These are phyloP conservation scores for Conomelus anceps DNA, from an alignment of 2,888 invertebrate species.

Conservation along the genomic window DNA sequence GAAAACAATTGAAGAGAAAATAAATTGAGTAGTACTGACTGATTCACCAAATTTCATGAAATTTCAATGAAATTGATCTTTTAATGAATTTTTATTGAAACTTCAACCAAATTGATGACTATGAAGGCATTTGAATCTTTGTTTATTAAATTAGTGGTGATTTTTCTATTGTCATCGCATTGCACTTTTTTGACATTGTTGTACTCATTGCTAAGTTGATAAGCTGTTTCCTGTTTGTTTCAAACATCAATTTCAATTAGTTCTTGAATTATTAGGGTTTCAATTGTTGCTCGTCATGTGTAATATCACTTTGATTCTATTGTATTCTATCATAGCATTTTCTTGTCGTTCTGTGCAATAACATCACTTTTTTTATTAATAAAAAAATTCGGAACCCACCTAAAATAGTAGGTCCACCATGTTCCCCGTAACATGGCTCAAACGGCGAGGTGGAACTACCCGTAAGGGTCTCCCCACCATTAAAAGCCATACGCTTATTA, in stretches of 20 bases:
- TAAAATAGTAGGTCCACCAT: no score
- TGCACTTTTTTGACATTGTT: background rate
- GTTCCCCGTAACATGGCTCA: no score
- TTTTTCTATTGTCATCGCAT: background rate
- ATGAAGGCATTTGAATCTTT: background rate
- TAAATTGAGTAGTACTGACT: no score
- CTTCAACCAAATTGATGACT: background rate
- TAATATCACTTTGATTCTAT: no score
- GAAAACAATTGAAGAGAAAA: background rate
- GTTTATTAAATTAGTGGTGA: background rate
- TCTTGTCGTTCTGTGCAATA: no score
- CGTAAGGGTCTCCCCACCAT: no score
- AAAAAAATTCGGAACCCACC: no score
- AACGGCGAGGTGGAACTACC: no score
- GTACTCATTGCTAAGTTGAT: background rate
- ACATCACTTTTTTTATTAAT: no score
- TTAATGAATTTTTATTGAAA: background rate
- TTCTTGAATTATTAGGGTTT: background rate
- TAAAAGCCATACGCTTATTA: no score
- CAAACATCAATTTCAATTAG: background rate
- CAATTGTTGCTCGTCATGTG: no score
- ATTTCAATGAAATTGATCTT: background rate
- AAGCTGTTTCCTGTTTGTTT: background rate
- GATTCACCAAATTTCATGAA: background rate
- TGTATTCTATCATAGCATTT: no score